Base-by-base conservation (phyloP, 2,113 vertebrate species). In the Columbina picui region DNA sequence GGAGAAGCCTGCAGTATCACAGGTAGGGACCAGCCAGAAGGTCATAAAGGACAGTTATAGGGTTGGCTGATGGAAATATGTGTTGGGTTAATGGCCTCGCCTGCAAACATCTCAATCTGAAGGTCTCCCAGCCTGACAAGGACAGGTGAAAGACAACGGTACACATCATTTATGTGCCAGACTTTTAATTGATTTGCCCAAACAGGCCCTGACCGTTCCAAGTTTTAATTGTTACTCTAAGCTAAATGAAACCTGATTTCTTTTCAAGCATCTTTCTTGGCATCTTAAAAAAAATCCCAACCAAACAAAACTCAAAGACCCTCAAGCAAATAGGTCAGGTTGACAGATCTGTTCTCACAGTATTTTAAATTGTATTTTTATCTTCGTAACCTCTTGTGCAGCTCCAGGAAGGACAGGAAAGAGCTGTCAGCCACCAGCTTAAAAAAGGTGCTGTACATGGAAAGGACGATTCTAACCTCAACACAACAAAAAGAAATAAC, bases 141-240 rank as follows among this genome's bases (percentile, higher is more conserved):
- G 90, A 22, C 19, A n/a, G 20, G 59, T 19, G 56, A 39, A 92
- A 86, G 41, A n/a, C 15, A 74, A 75, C 79, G 34, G 20, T 20
- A 22, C 64, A 49, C 47, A 7, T 75, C 19, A 55, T 41, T 81
- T 64, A 30, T 17, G 90, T 88, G 88, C 92, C 95, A 93, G 50
- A 36, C 63, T 94, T 94, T 91, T 93, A 96, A 96, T 79, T 93
- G 50, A 88, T 90, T 94, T 90, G 45, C 92, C 73, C 76, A 77
- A 93, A 80, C 49, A 45, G 21, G 17, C n/a, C 34, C 49, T 67
- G 71, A 59, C 65, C 85, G 67, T 79, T 95, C 84, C 84, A 95
- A 83, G 63, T 87, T 83, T 93, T 96, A 91, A 94, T 94, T 96
- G 56, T 93, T 55, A 91, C 87, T 94, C 74, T 89, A 55, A 96